A percentile compares a stretch with the other conserved stretches of the same genome.
These are phyloP conservation scores for Acholoe squamosa DNA, from an alignment of 2,888 invertebrate genomes.

Conservation along the genomic window DNA sequence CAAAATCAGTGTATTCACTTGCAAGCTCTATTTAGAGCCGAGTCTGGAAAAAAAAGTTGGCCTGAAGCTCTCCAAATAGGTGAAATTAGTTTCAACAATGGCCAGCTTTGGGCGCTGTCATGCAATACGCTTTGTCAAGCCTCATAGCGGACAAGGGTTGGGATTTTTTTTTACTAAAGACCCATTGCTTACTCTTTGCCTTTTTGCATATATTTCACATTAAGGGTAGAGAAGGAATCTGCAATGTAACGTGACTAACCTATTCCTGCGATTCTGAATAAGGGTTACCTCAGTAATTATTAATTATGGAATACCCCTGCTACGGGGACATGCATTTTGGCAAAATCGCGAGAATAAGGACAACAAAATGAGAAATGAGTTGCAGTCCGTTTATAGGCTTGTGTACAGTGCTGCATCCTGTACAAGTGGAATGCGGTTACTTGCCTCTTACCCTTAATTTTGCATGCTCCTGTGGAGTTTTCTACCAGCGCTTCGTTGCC, in stretches of 20 bases:
- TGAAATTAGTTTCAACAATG: not conserved
- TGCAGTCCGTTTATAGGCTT: not conserved
- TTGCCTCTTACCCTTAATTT: not conserved
- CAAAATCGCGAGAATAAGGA: no score
- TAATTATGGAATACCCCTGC: no score
- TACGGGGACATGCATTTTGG: no score
- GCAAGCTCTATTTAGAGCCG: not conserved
- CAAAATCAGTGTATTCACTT: no score
- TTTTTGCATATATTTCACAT: no score
- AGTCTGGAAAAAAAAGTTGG: not conserved
- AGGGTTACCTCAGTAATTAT: no score
- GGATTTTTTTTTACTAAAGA: no score
- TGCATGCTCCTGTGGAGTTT: not conserved
- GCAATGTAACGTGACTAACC: no score
- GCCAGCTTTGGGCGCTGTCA: not conserved
- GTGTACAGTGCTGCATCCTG: not conserved
- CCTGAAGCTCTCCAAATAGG: not conserved
- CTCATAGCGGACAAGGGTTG: no score
- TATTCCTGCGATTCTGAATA: no score
- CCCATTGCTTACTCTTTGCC: no score
- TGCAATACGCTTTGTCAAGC: not conserved
- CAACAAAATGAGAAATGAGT: not conserved
- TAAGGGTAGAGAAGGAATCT: no score
- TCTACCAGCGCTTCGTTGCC: not conserved
- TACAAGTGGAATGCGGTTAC: not conserved